Evolutionary conservation across 2,888 invertebrate species (phyloP).

Genomic region (Mesorhabditis spiculigera): DNA sequence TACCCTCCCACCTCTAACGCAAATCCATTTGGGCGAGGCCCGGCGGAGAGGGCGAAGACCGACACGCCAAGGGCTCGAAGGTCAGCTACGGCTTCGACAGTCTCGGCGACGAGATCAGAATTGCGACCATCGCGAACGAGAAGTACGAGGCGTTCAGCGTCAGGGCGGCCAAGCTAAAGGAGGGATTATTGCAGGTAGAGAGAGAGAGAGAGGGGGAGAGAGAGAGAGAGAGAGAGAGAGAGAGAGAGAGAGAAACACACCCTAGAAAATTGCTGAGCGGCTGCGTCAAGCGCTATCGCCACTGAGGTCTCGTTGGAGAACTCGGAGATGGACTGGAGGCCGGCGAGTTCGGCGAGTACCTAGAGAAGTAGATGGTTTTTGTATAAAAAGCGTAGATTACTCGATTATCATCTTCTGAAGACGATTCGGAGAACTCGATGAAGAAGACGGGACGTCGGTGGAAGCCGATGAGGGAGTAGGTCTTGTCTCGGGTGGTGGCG

Average conservation of each 20-base stretch:
- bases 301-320: slow-evolving; percentile 28
- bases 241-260: slow-evolving; percentile 1
- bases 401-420: slow-evolving; percentile 12
- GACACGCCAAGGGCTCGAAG: background rate
- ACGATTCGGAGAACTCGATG: slow-evolving; percentile 13
- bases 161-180: background rate
- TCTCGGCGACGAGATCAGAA: slow-evolving; percentile 33
- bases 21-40: background rate
- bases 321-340: slow-evolving; percentile 19
- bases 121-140: slow-evolving; percentile 35
- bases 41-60: background rate
- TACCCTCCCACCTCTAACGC: background rate
- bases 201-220: no score
- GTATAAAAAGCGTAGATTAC: slow-evolving; percentile 7
- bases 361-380: background rate
- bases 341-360: slow-evolving; percentile 9
- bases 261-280: slow-evolving; percentile 18
- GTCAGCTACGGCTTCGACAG: slow-evolving; percentile 28
- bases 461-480: slow-evolving; percentile 25
- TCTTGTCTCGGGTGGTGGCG: background rate
- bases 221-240: no score
- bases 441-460: slow-evolving; percentile 24
- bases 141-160: slow-evolving; percentile 22
- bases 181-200: no score
- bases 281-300: slow-evolving; percentile 26